Evolutionary conservation across 2,888 invertebrate species (phyloP).

Genomic region (Chrysina gloriosa): DNA sequence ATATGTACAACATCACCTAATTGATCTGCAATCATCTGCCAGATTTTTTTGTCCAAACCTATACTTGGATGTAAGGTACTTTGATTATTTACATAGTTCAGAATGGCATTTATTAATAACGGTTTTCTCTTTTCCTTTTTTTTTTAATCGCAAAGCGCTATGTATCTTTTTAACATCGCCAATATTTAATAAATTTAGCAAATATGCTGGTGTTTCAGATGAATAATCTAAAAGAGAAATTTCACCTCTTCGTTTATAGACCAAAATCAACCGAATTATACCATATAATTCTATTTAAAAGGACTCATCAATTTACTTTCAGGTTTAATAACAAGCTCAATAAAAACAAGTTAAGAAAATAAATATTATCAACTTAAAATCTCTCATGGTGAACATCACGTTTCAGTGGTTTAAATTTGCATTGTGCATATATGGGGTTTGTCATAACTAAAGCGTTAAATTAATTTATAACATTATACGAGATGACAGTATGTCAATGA

Average conservation of each 20-base stretch:
- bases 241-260: neutral
- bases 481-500: too few relatives aligned
- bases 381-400: too few relatives aligned
- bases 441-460: too few relatives aligned
- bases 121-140: conserved; percentile 16
- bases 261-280: neutral
- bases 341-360: too few relatives aligned
- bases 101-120: conserved; percentile 25
- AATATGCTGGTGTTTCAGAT: conserved; percentile 43
- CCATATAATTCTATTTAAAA: neutral
- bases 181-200: conserved; percentile 45
- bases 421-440: too few relatives aligned
- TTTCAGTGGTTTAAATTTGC: too few relatives aligned
- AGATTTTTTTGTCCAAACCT: conserved; percentile 52
- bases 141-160: conserved; percentile 46
- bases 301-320: neutral
- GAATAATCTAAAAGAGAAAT: conserved; percentile 46
- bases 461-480: too few relatives aligned
- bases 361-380: too few relatives aligned
- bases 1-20: conserved; percentile 56
- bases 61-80: conserved; percentile 53
- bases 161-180: conserved; percentile 48
- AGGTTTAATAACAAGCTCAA: neutral
- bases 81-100: conserved; percentile 48
- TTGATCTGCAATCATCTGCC: conserved; percentile 50